Evolutionary conservation across 2,888 invertebrate genomes (phyloP), one percentile per base, ranked within the genome.

Genomic region (Harpagoxenus sublaevis): DNA sequence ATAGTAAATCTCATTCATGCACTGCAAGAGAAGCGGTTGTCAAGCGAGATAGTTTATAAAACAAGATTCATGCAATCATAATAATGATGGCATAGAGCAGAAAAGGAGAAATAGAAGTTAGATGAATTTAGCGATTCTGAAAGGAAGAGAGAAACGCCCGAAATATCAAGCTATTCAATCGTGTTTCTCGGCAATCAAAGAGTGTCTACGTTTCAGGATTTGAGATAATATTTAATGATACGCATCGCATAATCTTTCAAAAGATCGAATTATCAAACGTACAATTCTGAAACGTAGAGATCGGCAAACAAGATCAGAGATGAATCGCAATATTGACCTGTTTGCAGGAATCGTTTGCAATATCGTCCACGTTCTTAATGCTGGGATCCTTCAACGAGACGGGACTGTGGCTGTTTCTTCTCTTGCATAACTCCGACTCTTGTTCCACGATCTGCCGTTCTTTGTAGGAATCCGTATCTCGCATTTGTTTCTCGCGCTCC

Each of bases 401-500:
- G 0, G 87, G 86, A 62, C 81, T 85, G 68, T 89, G 83, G 9
- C 88, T 75, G 3, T 85, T 84, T 65, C 71, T 86, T 48, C 71
- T 75, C 65, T 82, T 90, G 60, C 78, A 90, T 10, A 94, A 62
- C 82, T 94, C 93, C 4, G 87, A 70, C 63, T 94, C 93, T 18
- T 94, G 70, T 53, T 94, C 93, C 84, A 88, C 85, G 28, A 95
- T 93, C 87, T 91, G 94, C 60, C 90, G 89, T 39, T 94, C 93
- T 66, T 94, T 94, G 57, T 89, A 92, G 3, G 87, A 18, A 4
- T 90, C 83, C 77, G 96, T 96, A 83, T 95, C 96, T 87, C 96
- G 96, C 89, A 96, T 95, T 87, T 96, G 96, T 86, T 96, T 95
- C 89, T 96, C 96, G 89, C 96, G 96, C 85, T 96, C 95, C 95